Percentiles rank a stretch among this genome's conserved stretches.
phyloP scores from a whole-genome alignment of 2,797 vertebrate genomes.

The Acrocephalus scirpaceus region DNA sequence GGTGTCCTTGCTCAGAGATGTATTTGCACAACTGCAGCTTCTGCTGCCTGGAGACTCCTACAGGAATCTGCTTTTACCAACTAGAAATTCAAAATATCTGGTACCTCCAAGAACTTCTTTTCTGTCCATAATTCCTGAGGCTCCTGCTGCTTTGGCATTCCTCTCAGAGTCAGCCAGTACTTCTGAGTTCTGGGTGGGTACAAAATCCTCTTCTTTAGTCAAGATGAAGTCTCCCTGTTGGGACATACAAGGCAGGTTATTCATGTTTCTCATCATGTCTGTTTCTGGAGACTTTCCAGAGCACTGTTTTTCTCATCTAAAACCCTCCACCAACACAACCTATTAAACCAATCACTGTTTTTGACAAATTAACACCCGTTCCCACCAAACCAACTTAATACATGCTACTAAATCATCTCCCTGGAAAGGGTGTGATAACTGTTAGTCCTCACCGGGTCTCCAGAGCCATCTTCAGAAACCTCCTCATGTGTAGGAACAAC shows the following conservation, averaged over 20 bases:
- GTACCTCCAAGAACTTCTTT: constrained; percentile 84
- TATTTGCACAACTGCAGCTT: not conserved
- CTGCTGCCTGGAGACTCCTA: not conserved
- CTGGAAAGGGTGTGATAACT: not conserved
- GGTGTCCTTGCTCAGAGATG: not conserved
- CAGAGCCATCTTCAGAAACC: constrained; percentile 70
- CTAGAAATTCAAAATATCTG: constrained; percentile 26
- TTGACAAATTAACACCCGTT: not conserved
- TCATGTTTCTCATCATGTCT: not conserved
- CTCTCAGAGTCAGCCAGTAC: not conserved
- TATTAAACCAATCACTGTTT: not conserved
- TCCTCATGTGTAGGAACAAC: not conserved
- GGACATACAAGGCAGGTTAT: constrained; percentile 25
- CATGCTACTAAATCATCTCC: not conserved
- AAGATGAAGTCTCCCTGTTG: constrained; percentile 76
- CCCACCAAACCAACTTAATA: not conserved
- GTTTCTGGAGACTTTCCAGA: not conserved
- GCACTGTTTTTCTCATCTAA: not conserved
- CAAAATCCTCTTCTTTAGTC: constrained; percentile 34
- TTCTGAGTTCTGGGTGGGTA: not conserved
- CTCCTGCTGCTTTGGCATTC: constrained; percentile 66
- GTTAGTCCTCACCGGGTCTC: constrained; percentile 66
- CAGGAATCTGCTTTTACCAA: not conserved
- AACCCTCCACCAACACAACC: not conserved
- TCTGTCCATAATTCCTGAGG: constrained; percentile 79